Evolutionary conservation across 2,888 invertebrate genomes (phyloP).

Genomic region (Odontomyia ornata): DNA sequence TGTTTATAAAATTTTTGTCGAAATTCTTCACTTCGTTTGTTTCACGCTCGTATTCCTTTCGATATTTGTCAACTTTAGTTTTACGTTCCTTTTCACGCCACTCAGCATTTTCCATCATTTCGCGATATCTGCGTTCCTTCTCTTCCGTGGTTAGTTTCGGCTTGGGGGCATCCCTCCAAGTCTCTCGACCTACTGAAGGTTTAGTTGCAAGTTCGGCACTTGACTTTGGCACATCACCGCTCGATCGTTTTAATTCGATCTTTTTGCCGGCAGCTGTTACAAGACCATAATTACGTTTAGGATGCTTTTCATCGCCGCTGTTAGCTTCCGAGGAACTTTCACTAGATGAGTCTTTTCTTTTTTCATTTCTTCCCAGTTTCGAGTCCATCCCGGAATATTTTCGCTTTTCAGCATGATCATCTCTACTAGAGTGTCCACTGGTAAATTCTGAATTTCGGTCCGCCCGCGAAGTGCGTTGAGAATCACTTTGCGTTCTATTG

Average conservation of each 20-base stretch:
- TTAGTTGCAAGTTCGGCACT: not conserved
- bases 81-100: constrained; percentile 75
- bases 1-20: constrained; percentile 66
- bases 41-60: constrained; percentile 68
- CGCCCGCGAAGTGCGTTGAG: not conserved
- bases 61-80: constrained; percentile 71
- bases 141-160: constrained; percentile 70
- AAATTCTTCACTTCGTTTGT: constrained; percentile 64
- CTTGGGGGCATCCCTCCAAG: constrained; percentile 21
- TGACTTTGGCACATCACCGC: too few relatives aligned
- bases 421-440: not conserved
- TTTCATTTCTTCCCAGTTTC: too few relatives aligned
- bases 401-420: not conserved
- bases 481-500: not conserved
- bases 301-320: not conserved
- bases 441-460: not conserved
- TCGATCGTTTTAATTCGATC: constrained; percentile 41
- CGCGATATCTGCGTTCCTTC: constrained; percentile 74
- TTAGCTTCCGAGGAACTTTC: not conserved
- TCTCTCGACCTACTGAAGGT: not conserved
- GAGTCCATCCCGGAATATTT: not conserved
- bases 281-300: constrained; percentile 60
- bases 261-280: constrained; percentile 62
- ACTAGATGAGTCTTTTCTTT: not conserved
- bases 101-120: constrained; percentile 85